Conservation (phyloP, 2,113 vertebrate genomes). For the Dasyurus viverrinus region DNA sequence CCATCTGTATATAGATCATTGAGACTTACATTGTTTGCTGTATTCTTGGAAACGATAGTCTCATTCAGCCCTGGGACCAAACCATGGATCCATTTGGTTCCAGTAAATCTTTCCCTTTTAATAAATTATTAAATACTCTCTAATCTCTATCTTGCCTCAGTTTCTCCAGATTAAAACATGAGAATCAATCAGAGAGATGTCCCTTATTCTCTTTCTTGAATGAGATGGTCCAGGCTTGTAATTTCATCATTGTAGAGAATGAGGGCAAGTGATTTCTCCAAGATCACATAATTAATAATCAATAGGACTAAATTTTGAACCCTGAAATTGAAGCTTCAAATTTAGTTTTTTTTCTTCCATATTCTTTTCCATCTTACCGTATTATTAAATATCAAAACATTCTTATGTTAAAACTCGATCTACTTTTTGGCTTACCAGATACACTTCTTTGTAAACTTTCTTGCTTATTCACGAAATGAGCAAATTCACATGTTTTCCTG, state of each 20-base stretch:
- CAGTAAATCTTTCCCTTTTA: too few species aligned
- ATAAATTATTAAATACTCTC: too few species aligned
- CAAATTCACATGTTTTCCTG: constrained; percentile 62
- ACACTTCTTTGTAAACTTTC: background rate
- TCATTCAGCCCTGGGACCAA: too few species aligned
- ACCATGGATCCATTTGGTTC: too few species aligned
- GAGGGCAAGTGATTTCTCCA: background rate
- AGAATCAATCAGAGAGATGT: background rate
- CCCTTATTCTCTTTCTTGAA: background rate
- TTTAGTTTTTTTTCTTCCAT: background rate
- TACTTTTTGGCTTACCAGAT: constrained; percentile 44
- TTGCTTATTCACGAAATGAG: constrained; percentile 29
- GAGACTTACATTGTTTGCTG: too few species aligned
- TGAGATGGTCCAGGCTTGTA: background rate
- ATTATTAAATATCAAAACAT: rapidly evolving
- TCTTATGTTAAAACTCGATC: too few species aligned
- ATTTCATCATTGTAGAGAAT: background rate
- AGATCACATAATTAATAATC: background rate
- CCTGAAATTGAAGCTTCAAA: background rate
- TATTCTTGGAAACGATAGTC: too few species aligned
- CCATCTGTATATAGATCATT: too few species aligned
- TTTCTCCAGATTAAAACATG: too few species aligned
- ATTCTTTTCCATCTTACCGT: background rate
- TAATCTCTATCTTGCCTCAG: too few species aligned
- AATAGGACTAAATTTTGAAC: background rate